phyloP scores from a whole-genome alignment of 2,113 vertebrate species.

The Poeciliopsis turrubarensis region DNA sequence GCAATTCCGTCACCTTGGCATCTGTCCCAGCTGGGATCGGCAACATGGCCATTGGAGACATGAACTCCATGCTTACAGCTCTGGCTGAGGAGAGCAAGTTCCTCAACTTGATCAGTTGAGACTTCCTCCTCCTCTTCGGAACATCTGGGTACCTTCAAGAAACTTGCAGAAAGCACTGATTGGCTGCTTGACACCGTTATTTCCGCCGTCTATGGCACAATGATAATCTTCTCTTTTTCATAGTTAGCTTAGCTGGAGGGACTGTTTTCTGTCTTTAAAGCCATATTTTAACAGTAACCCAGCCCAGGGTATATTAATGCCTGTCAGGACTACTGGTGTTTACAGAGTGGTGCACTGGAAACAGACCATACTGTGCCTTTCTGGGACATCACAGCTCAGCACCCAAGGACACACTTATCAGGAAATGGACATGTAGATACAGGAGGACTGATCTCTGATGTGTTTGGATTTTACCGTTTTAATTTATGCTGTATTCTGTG shows the following conservation, averaged over 20 bases:
- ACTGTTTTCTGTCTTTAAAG: constrained; percentile 63
- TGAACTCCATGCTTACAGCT: constrained; percentile 98
- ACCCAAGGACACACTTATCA: constrained; percentile 47
- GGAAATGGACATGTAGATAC: constrained; percentile 51
- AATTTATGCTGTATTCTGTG: constrained; percentile 65
- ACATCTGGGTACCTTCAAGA: constrained; percentile 44
- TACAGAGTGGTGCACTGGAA: constrained; percentile 71
- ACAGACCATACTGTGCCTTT: constrained; percentile 73
- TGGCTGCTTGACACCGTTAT: constrained; percentile 38
- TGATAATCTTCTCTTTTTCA: constrained; percentile 61
- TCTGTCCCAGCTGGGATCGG: constrained; percentile 91
- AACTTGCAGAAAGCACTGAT: constrained; percentile 75
- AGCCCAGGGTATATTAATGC: constrained; percentile 60
- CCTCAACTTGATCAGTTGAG: constrained; percentile 95
- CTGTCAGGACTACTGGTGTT: constrained; percentile 65
- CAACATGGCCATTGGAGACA: constrained; percentile 99
- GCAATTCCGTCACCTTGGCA: constrained; percentile 92
- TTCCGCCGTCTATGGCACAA: constrained; percentile 41
- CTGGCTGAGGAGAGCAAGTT: constrained; percentile 97
- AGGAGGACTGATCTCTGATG: constrained; percentile 44
- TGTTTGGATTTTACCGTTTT: constrained; percentile 34
- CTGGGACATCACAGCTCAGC: constrained; percentile 38
- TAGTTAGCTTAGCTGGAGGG: constrained; percentile 49
- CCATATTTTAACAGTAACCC: constrained; percentile 72
- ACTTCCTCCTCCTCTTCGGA: constrained; percentile 32